Base-by-base conservation (phyloP, 2,113 vertebrate genomes). In the Thryonomys swinderianus region DNA sequence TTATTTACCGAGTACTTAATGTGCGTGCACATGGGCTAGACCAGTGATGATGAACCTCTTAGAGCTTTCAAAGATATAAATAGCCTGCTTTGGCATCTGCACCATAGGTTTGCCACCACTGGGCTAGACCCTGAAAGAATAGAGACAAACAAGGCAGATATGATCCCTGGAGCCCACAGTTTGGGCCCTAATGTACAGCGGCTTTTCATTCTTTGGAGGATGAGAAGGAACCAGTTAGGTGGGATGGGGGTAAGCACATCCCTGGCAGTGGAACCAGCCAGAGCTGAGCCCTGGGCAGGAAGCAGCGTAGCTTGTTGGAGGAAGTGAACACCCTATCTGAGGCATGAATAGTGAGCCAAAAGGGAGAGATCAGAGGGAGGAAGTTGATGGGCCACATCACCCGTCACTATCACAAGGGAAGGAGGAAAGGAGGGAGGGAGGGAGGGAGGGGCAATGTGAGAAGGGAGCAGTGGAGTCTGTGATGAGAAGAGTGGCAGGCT, bases 381-480 rank as follows among this genome's bases (percentile, higher is more conserved):
- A 11, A 37, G 34, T 53, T 73, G 80, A 61, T 30, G 48, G 27
- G 80, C 79, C 0, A 0, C 30, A 34, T 73, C 34, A 61, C 7
- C 30, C 11, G 12, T 37, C 10, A 61, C 80, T 76, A 40, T 81
- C 14, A 55, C 23, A 9, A 0, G 1, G 55, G 48, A 5, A 10
- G 61, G 30, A 20, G 59, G n/a, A 13, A 42, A 62, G 53, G 32
- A n/a, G n/a, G n/a, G n/a, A n/a, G n/a, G n/a, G 48, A 5, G 48
- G 61, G 30, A 20, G 59, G n/a, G 20, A 42, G 69, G 53, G 32
- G 25, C 8, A 3, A 16, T 3, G 1, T 25, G 0, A 0, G 74
- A 73, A 32, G 20, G 51, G 45, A 84, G 25, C 53, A 59, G 42
- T 32, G 17, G 14, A 61, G 1, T 57, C 45, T 67, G 57, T 2